Evolutionary conservation across 2,797 vertebrate species (phyloP).

Genomic region (Lycodopsis pacificus): DNA sequence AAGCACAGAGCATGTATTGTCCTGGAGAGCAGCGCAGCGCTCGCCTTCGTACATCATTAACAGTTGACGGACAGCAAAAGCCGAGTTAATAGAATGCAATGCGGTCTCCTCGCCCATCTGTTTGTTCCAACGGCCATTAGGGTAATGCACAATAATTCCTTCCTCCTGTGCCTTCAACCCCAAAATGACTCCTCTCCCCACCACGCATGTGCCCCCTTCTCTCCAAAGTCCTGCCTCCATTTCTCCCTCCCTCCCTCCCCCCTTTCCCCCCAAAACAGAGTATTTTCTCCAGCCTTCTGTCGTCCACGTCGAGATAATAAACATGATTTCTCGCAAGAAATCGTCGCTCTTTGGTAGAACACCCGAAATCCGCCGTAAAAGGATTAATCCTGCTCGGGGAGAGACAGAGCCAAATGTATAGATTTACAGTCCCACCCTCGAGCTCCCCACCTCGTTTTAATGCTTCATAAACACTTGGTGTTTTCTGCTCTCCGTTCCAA

Average conservation of each 20-base stretch:
- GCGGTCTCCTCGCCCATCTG: slow-evolving; percentile 66
- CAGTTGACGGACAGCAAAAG: slow-evolving; percentile 75
- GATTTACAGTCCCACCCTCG: slow-evolving; percentile 77
- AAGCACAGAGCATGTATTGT: slow-evolving; percentile 70
- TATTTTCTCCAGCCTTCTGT: slow-evolving; percentile 28
- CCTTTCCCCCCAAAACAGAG: slow-evolving; percentile 4
- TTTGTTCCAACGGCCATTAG: slow-evolving; percentile 76
- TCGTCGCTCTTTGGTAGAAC: slow-evolving; percentile 71
- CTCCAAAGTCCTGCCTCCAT: slow-evolving; percentile 31
- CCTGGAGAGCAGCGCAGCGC: slow-evolving; percentile 54
- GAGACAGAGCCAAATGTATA: slow-evolving; percentile 75
- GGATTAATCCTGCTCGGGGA: slow-evolving; percentile 66
- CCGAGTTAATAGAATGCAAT: slow-evolving; percentile 73
- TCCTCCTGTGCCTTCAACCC: slow-evolving; percentile 60
- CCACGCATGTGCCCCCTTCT: slow-evolving; percentile 29
- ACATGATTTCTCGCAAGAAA: slow-evolving; percentile 69
- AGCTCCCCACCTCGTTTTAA: slow-evolving; percentile 77
- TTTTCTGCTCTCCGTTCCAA: slow-evolving; percentile 83
- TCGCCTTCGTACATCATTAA: slow-evolving; percentile 74
- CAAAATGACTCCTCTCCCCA: slow-evolving; percentile 47
- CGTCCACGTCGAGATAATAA: slow-evolving; percentile 61
- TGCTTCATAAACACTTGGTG: slow-evolving; percentile 84
- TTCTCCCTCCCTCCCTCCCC: slow-evolving; percentile 1
- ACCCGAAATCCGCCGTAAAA: slow-evolving; percentile 64
- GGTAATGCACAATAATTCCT: slow-evolving; percentile 69